Evolutionary conservation across 2,113 vertebrate genomes (phyloP).

Genomic region (Halcyon malimbica): DNA sequence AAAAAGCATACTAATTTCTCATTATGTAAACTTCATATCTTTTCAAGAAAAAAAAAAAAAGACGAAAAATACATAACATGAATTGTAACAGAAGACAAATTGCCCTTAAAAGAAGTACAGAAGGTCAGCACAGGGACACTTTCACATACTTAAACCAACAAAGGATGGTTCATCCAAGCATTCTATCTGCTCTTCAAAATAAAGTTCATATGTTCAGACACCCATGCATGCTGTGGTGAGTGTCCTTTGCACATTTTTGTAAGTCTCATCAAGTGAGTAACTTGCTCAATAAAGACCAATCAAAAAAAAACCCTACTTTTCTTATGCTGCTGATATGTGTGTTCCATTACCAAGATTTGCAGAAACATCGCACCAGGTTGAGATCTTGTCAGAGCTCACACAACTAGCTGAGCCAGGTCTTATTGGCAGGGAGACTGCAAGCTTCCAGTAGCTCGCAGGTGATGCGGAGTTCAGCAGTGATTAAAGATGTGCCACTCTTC

Average conservation of each 20-base stretch:
- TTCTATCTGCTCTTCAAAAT: conserved; percentile 35
- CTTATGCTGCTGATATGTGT: background rate
- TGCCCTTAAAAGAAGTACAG: background rate
- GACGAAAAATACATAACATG: background rate
- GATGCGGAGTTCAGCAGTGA: background rate
- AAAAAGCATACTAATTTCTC: background rate
- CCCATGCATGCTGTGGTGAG: background rate
- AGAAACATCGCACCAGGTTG: background rate
- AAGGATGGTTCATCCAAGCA: background rate
- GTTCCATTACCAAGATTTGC: background rate
- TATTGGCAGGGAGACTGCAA: background rate
- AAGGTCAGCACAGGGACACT: background rate
- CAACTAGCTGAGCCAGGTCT: background rate
- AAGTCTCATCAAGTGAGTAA: background rate
- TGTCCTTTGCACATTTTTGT: background rate
- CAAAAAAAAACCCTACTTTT: background rate
- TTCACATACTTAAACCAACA: conserved; percentile 17
- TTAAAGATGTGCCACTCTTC: background rate
- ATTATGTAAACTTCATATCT: background rate
- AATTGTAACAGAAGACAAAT: background rate
- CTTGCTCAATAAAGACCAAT: background rate
- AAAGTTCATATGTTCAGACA: conserved; percentile 26
- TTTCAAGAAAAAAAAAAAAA: background rate
- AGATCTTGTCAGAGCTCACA: background rate
- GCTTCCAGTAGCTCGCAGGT: conserved; percentile 7